Evolutionary conservation across 2,113 vertebrate species (phyloP), one percentile per base, ranked within the genome.

Genomic region (Tachysurus vachellii): DNA sequence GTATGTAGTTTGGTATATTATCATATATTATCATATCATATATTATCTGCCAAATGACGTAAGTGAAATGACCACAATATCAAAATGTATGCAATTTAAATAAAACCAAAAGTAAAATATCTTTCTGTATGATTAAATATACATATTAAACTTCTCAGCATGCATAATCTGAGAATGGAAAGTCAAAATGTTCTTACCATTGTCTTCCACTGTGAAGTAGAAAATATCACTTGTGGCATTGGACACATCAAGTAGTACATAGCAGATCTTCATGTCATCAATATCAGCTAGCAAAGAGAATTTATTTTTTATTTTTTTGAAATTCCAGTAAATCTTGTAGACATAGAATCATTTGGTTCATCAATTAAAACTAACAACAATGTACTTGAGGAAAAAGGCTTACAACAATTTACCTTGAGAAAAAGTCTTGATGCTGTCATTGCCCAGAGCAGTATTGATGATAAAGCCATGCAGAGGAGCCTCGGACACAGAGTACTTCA

Each of bases 401-500:
- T 47, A 28, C 19, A 28, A 71, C 11, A 70, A 13, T 91, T 92
- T 97, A 99, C 98, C 97, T 96, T 99, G 98, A 2, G 96, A 97
- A 89, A 99, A 99, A 82, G 94, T 95, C 76, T 87, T 95, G 93
- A 99, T 92, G 5, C 97, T 97, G 82, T 96, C 94, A 89, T 99
- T 99, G 87, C 98, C 98, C 95, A 93, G 94, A 88, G 95, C 95
- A 53, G 96, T 87, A 93, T 98, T 95, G 87, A 99, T 96, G 90
- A 99, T 94, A 89, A 96, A 96, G 57, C 98, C 98, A 71, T 98
- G 96, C 31, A 80, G 84, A 42, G 94, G 97, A 21, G 93, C 91
- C 82, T 95, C 92, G 1, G 91, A 94, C 83, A 97, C 90, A 28
- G 59, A 89, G 89, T 96, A 97, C 89, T 95, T 89, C 92, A 0